A percentile compares a stretch with the other conserved stretches of the same genome.
Conservation (phyloP, 2,888 invertebrate species). For the Ichneumoninae sp. region DNA sequence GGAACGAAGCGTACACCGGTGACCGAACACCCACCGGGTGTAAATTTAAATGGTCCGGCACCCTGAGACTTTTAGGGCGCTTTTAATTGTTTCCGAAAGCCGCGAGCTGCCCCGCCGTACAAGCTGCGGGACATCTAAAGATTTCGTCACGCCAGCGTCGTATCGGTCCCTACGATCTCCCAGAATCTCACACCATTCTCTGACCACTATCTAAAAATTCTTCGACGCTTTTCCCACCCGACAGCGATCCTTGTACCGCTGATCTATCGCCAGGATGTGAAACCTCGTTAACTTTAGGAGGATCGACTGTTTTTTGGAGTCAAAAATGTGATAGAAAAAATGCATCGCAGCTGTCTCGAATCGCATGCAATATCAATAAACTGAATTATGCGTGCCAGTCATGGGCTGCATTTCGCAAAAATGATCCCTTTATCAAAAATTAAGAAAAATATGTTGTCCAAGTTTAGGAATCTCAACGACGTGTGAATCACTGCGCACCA, state of each 20-base stretch:
- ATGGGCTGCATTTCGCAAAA: too few relatives aligned
- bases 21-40: constrained; percentile 60
- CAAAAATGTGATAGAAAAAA: background rate
- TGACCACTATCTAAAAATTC: background rate
- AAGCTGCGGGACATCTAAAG: constrained; percentile 36
- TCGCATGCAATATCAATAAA: too few relatives aligned
- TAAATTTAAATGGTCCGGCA: constrained; percentile 69
- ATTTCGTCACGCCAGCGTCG: constrained; percentile 45
- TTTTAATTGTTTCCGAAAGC: constrained; percentile 71
- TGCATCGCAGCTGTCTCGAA: too few relatives aligned
- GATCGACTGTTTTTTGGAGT: too few relatives aligned
- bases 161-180: constrained; percentile 57
- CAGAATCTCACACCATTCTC: constrained; percentile 55
- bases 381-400: background rate
- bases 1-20: constrained; percentile 44
- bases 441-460: too few relatives aligned
- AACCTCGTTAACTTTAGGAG: constrained; percentile 11
- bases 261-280: constrained; percentile 49
- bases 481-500: too few relatives aligned
- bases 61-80: constrained; percentile 69
- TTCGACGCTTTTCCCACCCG: constrained; percentile 37
- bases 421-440: too few relatives aligned
- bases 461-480: too few relatives aligned
- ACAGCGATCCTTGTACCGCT: constrained; percentile 40
- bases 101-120: constrained; percentile 54